These are phyloP conservation scores for Coregonus clupeaformis DNA, from an alignment of 2,113 vertebrate species.

Conservation along the genomic window DNA sequence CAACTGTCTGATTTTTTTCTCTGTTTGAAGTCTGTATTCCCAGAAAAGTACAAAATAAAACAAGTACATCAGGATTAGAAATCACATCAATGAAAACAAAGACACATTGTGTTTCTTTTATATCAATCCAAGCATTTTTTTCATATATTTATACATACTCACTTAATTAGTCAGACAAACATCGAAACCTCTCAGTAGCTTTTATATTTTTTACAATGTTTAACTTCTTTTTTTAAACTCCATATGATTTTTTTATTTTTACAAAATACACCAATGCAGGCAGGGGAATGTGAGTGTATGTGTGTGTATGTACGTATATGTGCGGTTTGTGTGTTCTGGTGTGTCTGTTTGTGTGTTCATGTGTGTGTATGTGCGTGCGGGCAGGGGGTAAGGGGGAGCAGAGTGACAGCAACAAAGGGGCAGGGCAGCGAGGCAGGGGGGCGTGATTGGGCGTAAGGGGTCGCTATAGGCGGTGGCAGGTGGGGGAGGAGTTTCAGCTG, in stretches of 20 bases:
- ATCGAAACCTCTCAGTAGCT: constrained; percentile 78
- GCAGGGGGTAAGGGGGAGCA: constrained; percentile 43
- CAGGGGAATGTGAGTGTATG: constrained; percentile 64
- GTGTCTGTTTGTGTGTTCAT: constrained; percentile 39
- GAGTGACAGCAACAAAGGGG: constrained; percentile 62
- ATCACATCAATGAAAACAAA: constrained; percentile 85
- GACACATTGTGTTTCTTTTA: constrained; percentile 76
- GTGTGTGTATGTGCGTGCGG: constrained; percentile 41
- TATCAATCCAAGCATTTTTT: constrained; percentile 76
- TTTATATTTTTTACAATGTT: constrained; percentile 69
- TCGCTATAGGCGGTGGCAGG: constrained; percentile 35
- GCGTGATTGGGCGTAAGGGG: constrained; percentile 35
- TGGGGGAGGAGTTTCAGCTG: constrained; percentile 40
- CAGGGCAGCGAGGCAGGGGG: constrained; percentile 47
- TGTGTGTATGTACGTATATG: constrained; percentile 30
- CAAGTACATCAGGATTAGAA: constrained; percentile 88
- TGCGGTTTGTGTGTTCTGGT: constrained; percentile 30
- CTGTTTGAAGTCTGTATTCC: constrained; percentile 75
- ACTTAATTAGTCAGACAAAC: constrained; percentile 84
- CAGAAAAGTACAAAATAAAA: constrained; percentile 98
- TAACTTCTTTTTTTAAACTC: constrained; percentile 68
- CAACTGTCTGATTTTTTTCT: constrained; percentile 76
- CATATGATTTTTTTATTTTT: constrained; percentile 74
- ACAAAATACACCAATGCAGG: constrained; percentile 93
- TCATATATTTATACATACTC: constrained; percentile 80